Base-by-base conservation (phyloP, 2,888 invertebrate species). In the Phrixothrix hirtus region DNA sequence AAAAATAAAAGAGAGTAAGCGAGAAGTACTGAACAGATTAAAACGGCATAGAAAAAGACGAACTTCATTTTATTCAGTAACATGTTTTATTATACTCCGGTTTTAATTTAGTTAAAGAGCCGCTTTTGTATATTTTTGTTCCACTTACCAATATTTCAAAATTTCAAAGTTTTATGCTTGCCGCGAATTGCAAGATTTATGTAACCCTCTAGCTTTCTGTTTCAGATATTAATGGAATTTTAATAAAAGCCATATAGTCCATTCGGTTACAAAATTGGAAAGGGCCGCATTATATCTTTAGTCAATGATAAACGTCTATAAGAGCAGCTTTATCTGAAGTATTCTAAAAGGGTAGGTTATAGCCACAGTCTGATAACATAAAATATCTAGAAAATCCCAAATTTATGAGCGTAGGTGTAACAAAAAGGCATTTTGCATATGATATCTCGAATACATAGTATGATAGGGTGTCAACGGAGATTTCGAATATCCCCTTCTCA, bases 361-460 rank as follows among this genome's bases (percentile, higher is more conserved):
- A 54, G 54, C 48, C 53, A 14, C 39, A 50, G 53, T 42, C 46
- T 53, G 59, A 64, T 61, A 61, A 59, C 59, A 51, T 62, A 63
- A 63, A 64, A 67, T 64, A 68, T 67, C 64, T 61, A 25, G 54
- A 60, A 71, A 70, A 68, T 66, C 68, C 68, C 55, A 55, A 70
- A 70, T 70, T 71, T 71, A 71, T 67, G 68, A 63, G 55, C 61
- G 65, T 64, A 65, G 66, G 61, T 66, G 62, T 68, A 69, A 70
- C 71, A 69, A 71, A 70, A 67, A 68, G 65, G 64, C 68, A 65
- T 68, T 70, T 70, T 70, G 68, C 71, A 71, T 71, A 70, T 71
- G 67, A 67, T 67, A 67, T 57, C 48, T 49, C 14, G 48, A 49
- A 54, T 54, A 49, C 49, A 54, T 49, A 39, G 39, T 21, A 44